Evolutionary conservation across 2,888 invertebrate genomes (phyloP).

Genomic region (Agrotis ipsilon): DNA sequence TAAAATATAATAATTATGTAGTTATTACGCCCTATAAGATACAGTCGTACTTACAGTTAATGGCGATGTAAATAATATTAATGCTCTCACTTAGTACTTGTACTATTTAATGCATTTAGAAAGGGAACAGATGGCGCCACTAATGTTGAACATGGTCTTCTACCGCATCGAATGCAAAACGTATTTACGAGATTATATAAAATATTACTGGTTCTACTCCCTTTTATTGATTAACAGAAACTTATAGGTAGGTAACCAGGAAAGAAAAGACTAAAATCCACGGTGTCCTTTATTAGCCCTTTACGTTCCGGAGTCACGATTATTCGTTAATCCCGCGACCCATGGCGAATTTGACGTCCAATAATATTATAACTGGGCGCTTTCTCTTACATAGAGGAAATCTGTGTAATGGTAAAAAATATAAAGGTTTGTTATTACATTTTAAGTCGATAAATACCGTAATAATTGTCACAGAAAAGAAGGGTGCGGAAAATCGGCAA

Average conservation of each 20-base stretch:
- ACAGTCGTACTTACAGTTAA: background rate
- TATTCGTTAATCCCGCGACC: no score
- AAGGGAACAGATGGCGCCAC: constrained; percentile 26
- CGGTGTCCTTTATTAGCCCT: no score
- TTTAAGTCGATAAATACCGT: no score
- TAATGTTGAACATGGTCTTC: constrained; percentile 3
- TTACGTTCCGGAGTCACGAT: no score
- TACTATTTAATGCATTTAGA: constrained; percentile 43
- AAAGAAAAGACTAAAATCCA: no score
- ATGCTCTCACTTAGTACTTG: constrained; percentile 31
- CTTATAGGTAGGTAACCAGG: background rate
- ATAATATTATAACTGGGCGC: no score
- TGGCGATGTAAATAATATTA: constrained; percentile 29
- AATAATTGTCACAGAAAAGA: no score
- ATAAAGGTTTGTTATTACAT: no score
- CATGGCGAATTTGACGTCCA: no score
- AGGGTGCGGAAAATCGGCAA: no score
- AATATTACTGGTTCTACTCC: background rate
- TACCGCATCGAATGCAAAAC: constrained; percentile 1
- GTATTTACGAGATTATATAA: background rate
- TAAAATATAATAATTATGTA: background rate
- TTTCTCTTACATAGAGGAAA: no score
- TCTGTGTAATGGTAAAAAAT: no score
- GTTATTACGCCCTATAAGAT: background rate
- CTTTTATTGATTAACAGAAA: background rate